These are phyloP conservation scores for Macrophya annulata DNA, from an alignment of 2,888 invertebrate species.

Conservation along the genomic window DNA sequence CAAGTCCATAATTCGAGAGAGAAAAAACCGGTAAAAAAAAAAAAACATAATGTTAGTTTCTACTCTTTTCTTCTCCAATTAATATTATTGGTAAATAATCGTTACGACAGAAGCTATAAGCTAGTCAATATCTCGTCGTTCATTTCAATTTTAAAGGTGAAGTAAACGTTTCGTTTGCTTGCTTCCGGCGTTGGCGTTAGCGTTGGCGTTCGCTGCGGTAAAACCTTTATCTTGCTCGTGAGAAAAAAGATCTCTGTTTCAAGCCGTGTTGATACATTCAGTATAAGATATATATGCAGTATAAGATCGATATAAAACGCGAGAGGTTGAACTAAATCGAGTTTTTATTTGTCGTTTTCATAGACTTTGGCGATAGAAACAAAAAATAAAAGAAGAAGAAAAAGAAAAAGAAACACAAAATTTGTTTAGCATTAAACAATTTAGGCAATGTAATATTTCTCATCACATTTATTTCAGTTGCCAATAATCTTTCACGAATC, in stretches of 20 bases:
- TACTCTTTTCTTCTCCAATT: background rate
- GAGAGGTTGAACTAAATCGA: background rate
- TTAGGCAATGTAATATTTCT: background rate
- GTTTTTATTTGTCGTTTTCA: background rate
- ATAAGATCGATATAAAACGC: slow-evolving; percentile 32
- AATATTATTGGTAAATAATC: background rate
- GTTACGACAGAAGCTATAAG: background rate
- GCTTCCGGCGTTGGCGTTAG: slow-evolving; percentile 48
- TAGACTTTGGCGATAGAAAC: background rate
- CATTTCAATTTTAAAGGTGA: slow-evolving; percentile 38
- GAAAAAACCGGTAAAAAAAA: background rate
- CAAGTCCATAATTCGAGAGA: background rate
- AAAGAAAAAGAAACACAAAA: background rate
- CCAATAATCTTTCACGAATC: background rate
- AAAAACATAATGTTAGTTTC: background rate
- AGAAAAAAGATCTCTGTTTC: slow-evolving; percentile 6
- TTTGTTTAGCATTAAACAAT: background rate
- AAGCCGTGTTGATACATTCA: background rate
- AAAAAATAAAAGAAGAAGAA: background rate
- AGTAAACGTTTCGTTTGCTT: slow-evolving; percentile 34
- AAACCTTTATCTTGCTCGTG: slow-evolving; percentile 31
- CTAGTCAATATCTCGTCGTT: background rate
- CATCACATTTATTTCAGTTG: background rate
- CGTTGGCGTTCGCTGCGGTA: slow-evolving; percentile 34
- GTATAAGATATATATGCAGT: background rate